Evolutionary conservation across 2,888 invertebrate species (phyloP).

Genomic region (Barypeithes pellucidus): DNA sequence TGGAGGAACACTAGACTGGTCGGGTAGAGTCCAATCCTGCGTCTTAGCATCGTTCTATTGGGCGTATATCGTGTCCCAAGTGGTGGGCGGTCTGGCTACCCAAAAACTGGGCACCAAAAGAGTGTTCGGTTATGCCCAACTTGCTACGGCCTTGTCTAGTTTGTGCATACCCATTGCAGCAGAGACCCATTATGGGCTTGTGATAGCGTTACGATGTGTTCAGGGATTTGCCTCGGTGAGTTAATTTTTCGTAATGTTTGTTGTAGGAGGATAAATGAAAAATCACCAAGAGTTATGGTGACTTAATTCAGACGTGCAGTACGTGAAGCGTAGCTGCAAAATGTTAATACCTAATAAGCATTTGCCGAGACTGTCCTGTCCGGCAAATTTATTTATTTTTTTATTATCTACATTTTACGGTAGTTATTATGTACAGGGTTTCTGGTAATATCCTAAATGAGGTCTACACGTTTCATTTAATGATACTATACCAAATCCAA

Average conservation of each 20-base stretch:
- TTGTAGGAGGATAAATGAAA: neutral
- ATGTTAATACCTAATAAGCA: too few species aligned
- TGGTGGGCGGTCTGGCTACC: conserved; percentile 80
- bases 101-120: conserved; percentile 81
- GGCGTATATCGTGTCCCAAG: conserved; percentile 82
- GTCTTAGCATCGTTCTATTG: conserved; percentile 82
- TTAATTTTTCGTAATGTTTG: conserved; percentile 40
- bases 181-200: conserved; percentile 75
- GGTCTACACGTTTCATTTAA: too few species aligned
- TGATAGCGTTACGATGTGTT: conserved; percentile 77
- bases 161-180: conserved; percentile 78
- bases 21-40: conserved; percentile 76
- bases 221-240: conserved; percentile 81
- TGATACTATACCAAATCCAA: too few species aligned
- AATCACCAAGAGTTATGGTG: neutral
- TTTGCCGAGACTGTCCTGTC: too few species aligned
- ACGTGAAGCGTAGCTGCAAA: too few species aligned
- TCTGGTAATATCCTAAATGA: too few species aligned
- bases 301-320: neutral
- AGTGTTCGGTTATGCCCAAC: conserved; percentile 81
- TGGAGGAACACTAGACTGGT: conserved; percentile 79
- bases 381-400: too few species aligned
- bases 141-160: conserved; percentile 80
- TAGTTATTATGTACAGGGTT: too few species aligned
- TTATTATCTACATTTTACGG: too few species aligned